These are phyloP conservation scores for Falco cherrug DNA, from an alignment of 2,797 vertebrate genomes.

Conservation along the genomic window DNA sequence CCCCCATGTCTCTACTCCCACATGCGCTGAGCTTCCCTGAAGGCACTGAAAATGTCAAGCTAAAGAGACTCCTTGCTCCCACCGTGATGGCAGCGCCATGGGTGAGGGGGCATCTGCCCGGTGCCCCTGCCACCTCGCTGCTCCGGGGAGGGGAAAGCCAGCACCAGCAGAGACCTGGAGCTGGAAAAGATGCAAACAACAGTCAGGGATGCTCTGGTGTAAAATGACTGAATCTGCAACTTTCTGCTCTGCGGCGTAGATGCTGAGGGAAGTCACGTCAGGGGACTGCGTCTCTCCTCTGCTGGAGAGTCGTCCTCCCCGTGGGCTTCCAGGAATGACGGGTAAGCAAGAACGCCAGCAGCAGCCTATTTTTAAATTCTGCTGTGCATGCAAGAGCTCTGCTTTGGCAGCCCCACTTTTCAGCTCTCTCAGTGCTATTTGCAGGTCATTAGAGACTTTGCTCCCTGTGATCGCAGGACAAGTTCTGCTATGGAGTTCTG, in stretches of 20 bases:
- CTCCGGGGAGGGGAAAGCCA: neutral
- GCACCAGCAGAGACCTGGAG: neutral
- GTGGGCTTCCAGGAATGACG: neutral
- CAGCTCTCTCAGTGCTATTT: neutral
- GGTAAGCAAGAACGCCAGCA: neutral
- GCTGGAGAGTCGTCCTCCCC: neutral
- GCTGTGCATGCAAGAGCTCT: neutral
- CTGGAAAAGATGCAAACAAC: neutral
- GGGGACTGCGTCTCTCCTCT: neutral
- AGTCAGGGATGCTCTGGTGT: neutral
- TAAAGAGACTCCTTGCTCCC: neutral
- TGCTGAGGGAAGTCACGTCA: neutral
- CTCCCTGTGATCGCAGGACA: neutral
- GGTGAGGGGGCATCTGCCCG: neutral
- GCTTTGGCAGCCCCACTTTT: neutral
- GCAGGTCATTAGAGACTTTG: neutral
- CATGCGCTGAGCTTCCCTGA: neutral
- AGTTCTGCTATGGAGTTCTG: neutral
- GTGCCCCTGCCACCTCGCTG: neutral
- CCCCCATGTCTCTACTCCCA: neutral
- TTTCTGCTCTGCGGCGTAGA: neutral
- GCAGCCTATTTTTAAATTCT: neutral
- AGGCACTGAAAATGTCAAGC: neutral
- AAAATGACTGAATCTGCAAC: neutral
- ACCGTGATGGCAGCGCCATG: fast-evolving